Conservation (phyloP, 2,888 invertebrate genomes). For the Osmoderma eremita region DNA sequence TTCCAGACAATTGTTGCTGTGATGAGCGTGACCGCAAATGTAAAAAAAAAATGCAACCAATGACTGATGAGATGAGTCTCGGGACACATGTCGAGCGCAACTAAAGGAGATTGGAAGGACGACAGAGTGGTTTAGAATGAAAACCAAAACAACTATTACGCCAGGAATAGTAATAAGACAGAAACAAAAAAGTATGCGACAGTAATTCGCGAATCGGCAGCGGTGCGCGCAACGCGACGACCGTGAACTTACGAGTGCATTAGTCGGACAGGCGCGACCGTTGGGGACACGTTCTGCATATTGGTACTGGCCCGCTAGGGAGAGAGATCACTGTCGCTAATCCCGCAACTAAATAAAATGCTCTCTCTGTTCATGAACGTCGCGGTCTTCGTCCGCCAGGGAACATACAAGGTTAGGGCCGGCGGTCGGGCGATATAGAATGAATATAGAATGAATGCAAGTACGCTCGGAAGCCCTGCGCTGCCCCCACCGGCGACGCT, state of each 20-base stretch:
- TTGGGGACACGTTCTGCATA: conserved; percentile 31
- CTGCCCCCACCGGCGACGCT: background rate
- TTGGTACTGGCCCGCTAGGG: conserved; percentile 11
- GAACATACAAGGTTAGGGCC: conserved; percentile 23
- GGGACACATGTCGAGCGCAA: background rate
- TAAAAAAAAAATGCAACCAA: background rate
- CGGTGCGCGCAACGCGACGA: conserved; percentile 40
- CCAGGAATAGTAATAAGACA: background rate
- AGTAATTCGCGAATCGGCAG: conserved; percentile 33
- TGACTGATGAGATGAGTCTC: background rate
- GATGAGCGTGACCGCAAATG: too few relatives aligned
- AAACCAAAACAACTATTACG: too few relatives aligned
- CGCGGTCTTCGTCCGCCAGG: background rate
- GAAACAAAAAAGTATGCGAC: conserved; percentile 1
- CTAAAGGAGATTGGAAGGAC: background rate
- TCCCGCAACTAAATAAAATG: conserved; percentile 28
- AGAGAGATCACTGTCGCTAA: conserved; percentile 34
- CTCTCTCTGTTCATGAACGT: conserved; percentile 6
- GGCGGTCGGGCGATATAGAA: background rate
- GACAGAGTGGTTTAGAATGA: too few relatives aligned
- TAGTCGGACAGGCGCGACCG: conserved; percentile 28
- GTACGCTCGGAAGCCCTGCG: background rate
- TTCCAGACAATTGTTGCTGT: too few relatives aligned
- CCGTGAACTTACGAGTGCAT: conserved; percentile 51
- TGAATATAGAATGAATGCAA: conserved; percentile 11